Percentiles rank a stretch among this genome's conserved stretches.
Conservation (phyloP, 2,113 vertebrate species). For the Pica pica region DNA sequence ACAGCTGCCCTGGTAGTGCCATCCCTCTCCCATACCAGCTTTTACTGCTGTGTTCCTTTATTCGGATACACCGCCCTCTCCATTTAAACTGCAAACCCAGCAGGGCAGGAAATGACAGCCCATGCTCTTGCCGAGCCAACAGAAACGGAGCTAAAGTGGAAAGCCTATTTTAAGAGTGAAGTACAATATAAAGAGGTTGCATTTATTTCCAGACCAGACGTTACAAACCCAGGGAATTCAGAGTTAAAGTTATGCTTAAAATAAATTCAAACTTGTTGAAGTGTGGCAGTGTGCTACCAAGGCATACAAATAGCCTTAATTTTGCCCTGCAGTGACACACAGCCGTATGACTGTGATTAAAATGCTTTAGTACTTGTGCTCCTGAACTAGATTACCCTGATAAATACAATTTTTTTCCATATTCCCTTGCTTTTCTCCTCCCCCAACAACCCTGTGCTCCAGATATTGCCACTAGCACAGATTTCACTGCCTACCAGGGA, state of each 20-base stretch:
- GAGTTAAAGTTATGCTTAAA: constrained; percentile 39
- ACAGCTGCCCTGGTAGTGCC: neutral
- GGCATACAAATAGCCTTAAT: constrained; percentile 17
- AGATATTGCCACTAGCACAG: neutral
- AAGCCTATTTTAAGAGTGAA: constrained; percentile 7
- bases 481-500: neutral
- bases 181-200: neutral
- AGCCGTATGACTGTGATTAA: constrained; percentile 33
- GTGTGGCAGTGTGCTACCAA: constrained; percentile 19
- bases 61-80: neutral
- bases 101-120: constrained; percentile 19
- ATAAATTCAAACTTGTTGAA: constrained; percentile 33
- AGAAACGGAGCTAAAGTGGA: neutral
- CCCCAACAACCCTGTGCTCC: neutral
- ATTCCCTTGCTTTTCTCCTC: neutral
- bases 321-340: constrained; percentile 31
- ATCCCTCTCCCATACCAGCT: neutral
- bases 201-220: neutral
- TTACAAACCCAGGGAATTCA: neutral
- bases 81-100: neutral
- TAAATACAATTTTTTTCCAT: constrained; percentile 10
- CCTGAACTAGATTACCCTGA: constrained; percentile 19
- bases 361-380: constrained; percentile 16
- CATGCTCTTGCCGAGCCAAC: neutral
- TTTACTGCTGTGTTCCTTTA: neutral